These are phyloP conservation scores for Philaethria dido DNA, from an alignment of 2,888 invertebrate species.

Conservation along the genomic window DNA sequence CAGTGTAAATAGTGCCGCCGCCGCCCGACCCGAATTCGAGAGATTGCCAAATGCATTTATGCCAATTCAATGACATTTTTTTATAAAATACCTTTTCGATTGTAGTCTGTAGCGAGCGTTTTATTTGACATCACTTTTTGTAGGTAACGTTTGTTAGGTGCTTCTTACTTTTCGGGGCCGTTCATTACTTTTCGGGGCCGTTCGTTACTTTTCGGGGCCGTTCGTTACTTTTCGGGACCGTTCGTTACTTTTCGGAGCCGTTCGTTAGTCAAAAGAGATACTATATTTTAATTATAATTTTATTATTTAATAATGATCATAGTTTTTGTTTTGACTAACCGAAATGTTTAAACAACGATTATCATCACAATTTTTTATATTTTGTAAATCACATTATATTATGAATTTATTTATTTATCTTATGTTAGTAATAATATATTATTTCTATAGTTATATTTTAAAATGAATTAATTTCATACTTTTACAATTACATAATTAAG, in stretches of 20 bases:
- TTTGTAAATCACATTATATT: too few relatives aligned
- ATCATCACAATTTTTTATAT: slow-evolving; percentile 2
- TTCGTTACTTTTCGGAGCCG: background rate
- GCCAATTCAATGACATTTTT: slow-evolving; percentile 36
- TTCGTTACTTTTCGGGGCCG: background rate
- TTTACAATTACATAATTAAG: background rate
- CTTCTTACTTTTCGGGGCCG: background rate
- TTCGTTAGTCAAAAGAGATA: slow-evolving; percentile 1
- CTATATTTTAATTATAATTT: background rate
- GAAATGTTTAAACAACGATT: slow-evolving; percentile 9
- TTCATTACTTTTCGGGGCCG: background rate
- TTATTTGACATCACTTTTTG: background rate
- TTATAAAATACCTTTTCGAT: slow-evolving; percentile 12
- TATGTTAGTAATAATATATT: too few relatives aligned
- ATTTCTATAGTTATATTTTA: too few relatives aligned
- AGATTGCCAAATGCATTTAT: slow-evolving; percentile 41
- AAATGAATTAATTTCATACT: background rate
- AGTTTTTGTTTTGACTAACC: background rate
- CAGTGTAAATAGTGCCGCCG: slow-evolving; percentile 44
- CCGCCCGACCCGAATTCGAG: slow-evolving; percentile 11
- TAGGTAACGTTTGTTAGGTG: slow-evolving; percentile 10
- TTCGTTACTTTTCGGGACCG: background rate
- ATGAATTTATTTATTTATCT: too few relatives aligned
- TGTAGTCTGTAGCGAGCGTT: background rate
- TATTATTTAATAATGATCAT: background rate